Evolutionary conservation across 2,888 invertebrate species (phyloP).

Genomic region (Galerucella pusilla): DNA sequence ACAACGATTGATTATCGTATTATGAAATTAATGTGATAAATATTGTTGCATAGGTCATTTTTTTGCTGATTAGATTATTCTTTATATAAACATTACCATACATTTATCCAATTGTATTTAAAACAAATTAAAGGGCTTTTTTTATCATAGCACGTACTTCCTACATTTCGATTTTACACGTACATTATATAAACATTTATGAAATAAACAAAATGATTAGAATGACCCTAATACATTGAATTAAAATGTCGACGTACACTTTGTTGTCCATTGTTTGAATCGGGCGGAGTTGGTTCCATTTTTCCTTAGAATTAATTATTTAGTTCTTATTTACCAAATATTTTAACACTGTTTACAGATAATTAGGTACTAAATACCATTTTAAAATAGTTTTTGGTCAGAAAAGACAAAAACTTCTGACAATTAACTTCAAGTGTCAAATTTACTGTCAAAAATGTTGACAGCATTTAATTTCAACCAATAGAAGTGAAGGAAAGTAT

Average conservation of each 20-base stretch:
- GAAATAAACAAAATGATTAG: not conserved
- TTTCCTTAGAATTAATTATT: constrained; percentile 11
- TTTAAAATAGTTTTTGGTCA: constrained; percentile 12
- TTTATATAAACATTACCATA: not conserved
- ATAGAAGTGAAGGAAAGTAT: constrained; percentile 1
- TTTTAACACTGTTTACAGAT: not conserved
- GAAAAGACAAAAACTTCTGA: constrained; percentile 11
- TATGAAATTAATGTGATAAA: constrained; percentile 9
- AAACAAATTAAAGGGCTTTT: not conserved
- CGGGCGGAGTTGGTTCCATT: constrained; percentile 53
- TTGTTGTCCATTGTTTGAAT: constrained; percentile 38
- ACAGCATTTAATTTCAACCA: constrained; percentile 22
- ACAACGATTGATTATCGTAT: constrained; percentile 21
- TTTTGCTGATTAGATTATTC: constrained; percentile 5
- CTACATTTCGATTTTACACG: not conserved
- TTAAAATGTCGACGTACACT: constrained; percentile 21
- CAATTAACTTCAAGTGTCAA: constrained; percentile 18
- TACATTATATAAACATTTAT: not conserved
- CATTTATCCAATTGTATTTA: not conserved
- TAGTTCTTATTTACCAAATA: constrained; percentile 6
- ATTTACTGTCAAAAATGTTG: constrained; percentile 10
- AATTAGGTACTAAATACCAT: constrained; percentile 11
- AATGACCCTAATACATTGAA: constrained; percentile 25
- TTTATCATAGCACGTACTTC: not conserved
- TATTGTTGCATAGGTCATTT: constrained; percentile 1